Conservation (phyloP, 2,888 invertebrate species). For the Clanis bilineata region DNA sequence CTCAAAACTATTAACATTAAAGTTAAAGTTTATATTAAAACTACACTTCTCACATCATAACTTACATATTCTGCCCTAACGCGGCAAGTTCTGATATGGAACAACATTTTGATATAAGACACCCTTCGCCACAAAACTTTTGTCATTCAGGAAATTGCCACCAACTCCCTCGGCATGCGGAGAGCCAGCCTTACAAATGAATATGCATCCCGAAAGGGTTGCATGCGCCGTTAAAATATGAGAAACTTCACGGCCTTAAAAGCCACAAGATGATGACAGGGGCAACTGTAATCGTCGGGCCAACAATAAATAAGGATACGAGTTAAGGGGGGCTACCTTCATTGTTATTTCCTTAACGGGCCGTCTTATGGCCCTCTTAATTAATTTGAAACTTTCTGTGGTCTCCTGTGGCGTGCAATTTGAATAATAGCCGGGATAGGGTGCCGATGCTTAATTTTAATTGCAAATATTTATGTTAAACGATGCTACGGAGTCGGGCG, state of each 20-base stretch:
- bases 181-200: constrained; percentile 45
- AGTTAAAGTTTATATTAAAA: not conserved
- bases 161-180: constrained; percentile 28
- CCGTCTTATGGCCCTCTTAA: constrained; percentile 81
- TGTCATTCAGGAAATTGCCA: constrained; percentile 39
- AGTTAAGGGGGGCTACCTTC: constrained; percentile 60
- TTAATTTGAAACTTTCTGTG: constrained; percentile 82
- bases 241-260: constrained; percentile 44
- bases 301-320: constrained; percentile 71
- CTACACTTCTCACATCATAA: not conserved
- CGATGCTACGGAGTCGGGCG: constrained; percentile 54
- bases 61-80: not conserved
- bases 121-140: constrained; percentile 24
- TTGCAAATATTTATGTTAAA: constrained; percentile 82
- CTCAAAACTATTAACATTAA: too few species aligned
- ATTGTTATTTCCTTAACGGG: constrained; percentile 81
- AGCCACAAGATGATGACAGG: constrained; percentile 65
- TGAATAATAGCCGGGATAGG: constrained; percentile 80
- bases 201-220: constrained; percentile 55
- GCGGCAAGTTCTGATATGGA: not conserved
- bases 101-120: constrained; percentile 11
- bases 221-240: constrained; percentile 48
- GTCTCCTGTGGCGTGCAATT: constrained; percentile 79
- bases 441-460: constrained; percentile 77
- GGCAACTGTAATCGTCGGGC: constrained; percentile 60